Base-by-base conservation (phyloP, 2,888 invertebrate species). In the Aquatica leii region DNA sequence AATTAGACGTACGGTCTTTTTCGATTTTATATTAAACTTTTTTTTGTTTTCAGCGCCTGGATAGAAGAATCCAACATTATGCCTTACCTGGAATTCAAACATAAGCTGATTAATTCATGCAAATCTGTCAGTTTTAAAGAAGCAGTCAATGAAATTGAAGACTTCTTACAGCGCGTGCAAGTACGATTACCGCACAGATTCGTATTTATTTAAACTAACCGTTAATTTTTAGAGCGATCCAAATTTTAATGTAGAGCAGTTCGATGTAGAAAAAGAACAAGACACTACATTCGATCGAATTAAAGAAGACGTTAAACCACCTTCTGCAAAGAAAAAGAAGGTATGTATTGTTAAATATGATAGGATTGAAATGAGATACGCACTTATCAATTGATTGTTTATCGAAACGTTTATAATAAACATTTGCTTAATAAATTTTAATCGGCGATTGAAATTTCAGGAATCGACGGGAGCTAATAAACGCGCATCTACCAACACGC, bases 11-110 rank as follows among this genome's bases (percentile, higher is more conserved):
- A n/a, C n/a, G n/a, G n/a, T n/a, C n/a, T n/a, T n/a, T n/a, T n/a
- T n/a, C n/a, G n/a, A n/a, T n/a, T n/a, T n/a, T n/a, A n/a, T n/a
- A n/a, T n/a, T n/a, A n/a, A n/a, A n/a, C n/a, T n/a, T n/a, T n/a
- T n/a, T n/a, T n/a, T n/a, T n/a, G n/a, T 69, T 74, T 78, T 37
- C 83, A 94, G 94, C 83, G 95, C 94, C 4, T 97, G 95, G 94
- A 94, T 97, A 69, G 94, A 94, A 77, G 90, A 92, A 70, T 86
- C 86, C 68, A 90, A 91, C 76, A 90, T 97, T 55, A 93, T 92
- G 80, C 90, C 91, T 0, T 97, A 95, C 80, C 86, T 87, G 11
- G 89, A 91, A 65, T 90, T 86, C 80, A 94, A 94, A 80, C 91
- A 92, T 20, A 88, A 91, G 74, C 84, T 94, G 62, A 85, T 87